A percentile compares a stretch with the other conserved stretches of the same genome.
These are phyloP conservation scores for Corvus hawaiiensis DNA, from an alignment of 2,113 vertebrate genomes.

Conservation along the genomic window DNA sequence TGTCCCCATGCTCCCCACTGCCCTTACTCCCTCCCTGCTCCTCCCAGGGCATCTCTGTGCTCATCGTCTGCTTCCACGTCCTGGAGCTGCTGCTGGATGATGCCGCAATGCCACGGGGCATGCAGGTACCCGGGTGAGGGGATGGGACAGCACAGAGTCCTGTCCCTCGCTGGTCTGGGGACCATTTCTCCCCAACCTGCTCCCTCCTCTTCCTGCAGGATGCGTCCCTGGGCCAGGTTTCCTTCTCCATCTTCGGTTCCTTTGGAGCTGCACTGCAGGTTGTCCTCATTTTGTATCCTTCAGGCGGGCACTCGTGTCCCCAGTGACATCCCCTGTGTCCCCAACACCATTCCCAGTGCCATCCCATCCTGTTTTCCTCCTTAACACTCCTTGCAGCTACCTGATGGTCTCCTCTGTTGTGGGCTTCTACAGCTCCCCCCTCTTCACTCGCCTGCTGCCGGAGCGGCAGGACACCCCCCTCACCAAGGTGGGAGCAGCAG, in stretches of 20 bases:
- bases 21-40: not conserved
- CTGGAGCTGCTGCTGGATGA: conserved; percentile 94
- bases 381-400: conserved; percentile 73
- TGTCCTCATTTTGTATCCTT: conserved; percentile 97
- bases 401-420: conserved; percentile 93
- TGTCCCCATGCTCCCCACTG: accelerated
- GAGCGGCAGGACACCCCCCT: conserved; percentile 86
- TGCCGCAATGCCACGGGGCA: conserved; percentile 89
- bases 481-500: conserved; percentile 79
- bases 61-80: conserved; percentile 91
- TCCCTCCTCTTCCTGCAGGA: conserved; percentile 67
- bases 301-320: not conserved
- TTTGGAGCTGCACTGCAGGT: conserved; percentile 93
- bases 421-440: conserved; percentile 93
- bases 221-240: conserved; percentile 86
- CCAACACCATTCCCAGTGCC: accelerated
- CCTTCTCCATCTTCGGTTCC: conserved; percentile 93
- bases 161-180: accelerated
- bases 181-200: accelerated
- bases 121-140: conserved; percentile 73
- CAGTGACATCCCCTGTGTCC: not conserved
- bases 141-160: accelerated
- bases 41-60: conserved; percentile 87
- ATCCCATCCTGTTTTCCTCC: conserved; percentile 7
- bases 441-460: conserved; percentile 86